Base-by-base conservation (phyloP, 92 coral and sea anemone genomes). In the Parazoanthus swiftii region DNA sequence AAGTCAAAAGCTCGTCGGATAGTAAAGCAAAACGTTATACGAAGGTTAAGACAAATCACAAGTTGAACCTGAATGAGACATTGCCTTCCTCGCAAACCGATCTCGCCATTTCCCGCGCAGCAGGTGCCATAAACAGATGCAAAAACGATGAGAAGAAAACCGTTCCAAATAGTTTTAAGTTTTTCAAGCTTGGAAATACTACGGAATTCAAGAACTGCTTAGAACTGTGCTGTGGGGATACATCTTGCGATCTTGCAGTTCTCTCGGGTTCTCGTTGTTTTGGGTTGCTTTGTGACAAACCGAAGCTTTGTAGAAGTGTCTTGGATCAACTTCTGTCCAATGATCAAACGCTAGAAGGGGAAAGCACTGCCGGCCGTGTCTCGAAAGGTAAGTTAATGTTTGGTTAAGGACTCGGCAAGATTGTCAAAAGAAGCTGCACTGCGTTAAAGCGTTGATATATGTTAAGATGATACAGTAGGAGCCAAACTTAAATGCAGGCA, bases 161-260 rank as follows among this genome's bases (percentile, higher is more conserved):
- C 16, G 58, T 38, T 26, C 79, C 33, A 25, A 84, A 84, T 1
- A 25, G 6, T 44, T 84, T 84, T 84, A 46, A 37, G 42, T 84
- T 84, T 50, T 71, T 48, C 68, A 84, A 84, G 46, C 87, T 84
- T 50, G 87, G 79, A 84, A 84, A 84, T 43, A 66, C 48, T 23
- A 71, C 35, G 48, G 65, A 84, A 33, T 71, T 84, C 65, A 70
- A 37, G 65, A 33, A 46, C 5, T 84, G 87, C 46, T 84, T 84
- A 84, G 67, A 84, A 6, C 26, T 72, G 23, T 84, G 87, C 26
- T 84, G 87, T 70, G 87, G n/a, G 65, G 46, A 84, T 18, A 29
- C 67, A 74, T 71, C 43, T 15, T 84, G 87, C 63, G 78, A 84
- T 18, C 87, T 84, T 20, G 79, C 79, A 26, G 39, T 84, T 71